phyloP scores from a whole-genome alignment of 1,140 invertebrate genomes.

The Drosophila triauraria region DNA sequence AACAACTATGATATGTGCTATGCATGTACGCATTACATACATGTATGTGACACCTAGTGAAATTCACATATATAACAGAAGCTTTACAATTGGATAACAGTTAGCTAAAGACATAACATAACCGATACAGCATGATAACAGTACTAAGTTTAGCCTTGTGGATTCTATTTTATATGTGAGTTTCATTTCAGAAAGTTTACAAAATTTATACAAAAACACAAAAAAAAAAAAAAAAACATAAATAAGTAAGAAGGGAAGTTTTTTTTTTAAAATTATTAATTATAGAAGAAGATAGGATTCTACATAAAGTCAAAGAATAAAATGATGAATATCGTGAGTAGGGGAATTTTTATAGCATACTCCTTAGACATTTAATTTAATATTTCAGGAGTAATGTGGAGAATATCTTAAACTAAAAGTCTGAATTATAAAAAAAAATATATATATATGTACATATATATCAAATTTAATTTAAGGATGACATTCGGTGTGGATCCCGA shows the following conservation, averaged over 20 bases:
- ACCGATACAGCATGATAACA: constrained; percentile 13
- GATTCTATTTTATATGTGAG: constrained; percentile 5
- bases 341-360: constrained; percentile 1
- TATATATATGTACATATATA: constrained; percentile 45
- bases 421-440: constrained; percentile 16
- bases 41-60: constrained; percentile 23
- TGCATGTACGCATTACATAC: constrained; percentile 41
- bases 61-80: constrained; percentile 20
- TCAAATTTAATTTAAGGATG: constrained; percentile 88
- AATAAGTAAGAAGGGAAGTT: background rate
- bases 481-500: constrained; percentile 99
- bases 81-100: background rate
- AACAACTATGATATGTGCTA: constrained; percentile 20
- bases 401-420: background rate
- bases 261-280: background rate
- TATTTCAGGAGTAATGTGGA: constrained; percentile 13
- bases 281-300: background rate
- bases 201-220: background rate
- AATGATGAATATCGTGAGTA: background rate
- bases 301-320: background rate
- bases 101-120: background rate
- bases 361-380: constrained; percentile 12
- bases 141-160: background rate
- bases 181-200: background rate
- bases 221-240: background rate